Conservation (phyloP, 2,113 vertebrate genomes). For the Motacilla tschutschensis region DNA sequence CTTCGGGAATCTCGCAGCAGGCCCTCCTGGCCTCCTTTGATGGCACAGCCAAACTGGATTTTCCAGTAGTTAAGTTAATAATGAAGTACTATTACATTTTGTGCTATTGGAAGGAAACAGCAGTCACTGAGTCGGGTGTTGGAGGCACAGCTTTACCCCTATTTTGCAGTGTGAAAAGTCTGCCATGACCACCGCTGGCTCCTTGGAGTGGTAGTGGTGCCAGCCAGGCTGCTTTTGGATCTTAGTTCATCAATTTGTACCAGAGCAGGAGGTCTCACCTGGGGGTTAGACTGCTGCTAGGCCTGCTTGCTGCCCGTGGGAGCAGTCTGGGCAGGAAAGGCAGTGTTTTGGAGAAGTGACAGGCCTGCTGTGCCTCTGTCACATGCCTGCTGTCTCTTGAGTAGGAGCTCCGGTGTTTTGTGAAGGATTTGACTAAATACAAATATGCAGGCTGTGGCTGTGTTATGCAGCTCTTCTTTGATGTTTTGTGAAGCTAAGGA, state of each 20-base stretch:
- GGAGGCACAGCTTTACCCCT: fast-evolving
- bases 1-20: neutral
- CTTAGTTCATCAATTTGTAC: fast-evolving
- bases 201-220: fast-evolving
- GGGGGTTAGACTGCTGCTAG: neutral
- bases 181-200: fast-evolving
- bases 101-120: neutral
- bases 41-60: neutral
- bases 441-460: fast-evolving
- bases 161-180: fast-evolving
- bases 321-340: neutral
- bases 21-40: neutral
- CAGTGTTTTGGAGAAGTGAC: neutral
- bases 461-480: neutral
- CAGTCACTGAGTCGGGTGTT: fast-evolving
- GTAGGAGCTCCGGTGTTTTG: neutral
- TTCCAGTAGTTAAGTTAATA: neutral
- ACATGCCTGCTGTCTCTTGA: too few relatives aligned
- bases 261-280: neutral
- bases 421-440: neutral
- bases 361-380: neutral
- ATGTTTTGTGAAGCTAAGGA: neutral
- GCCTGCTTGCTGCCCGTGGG: neutral
- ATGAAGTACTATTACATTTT: fast-evolving
- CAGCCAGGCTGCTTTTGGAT: fast-evolving